Base-by-base conservation (phyloP, 2,113 vertebrate genomes). In the Paracanthobrama guichenoti region DNA sequence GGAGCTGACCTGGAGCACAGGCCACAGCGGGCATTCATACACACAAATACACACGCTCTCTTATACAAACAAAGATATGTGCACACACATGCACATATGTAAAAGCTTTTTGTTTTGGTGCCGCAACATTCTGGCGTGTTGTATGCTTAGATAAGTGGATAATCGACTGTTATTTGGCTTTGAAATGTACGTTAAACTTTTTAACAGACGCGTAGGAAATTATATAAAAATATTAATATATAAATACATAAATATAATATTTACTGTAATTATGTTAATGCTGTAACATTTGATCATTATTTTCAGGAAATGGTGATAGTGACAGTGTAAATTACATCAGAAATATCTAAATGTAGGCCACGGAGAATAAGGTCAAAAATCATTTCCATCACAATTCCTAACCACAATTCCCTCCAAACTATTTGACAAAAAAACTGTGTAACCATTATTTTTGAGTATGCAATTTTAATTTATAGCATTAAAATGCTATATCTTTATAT, bases 31-130 rank as follows among this genome's bases (percentile, higher is more conserved):
- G 39, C 72, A 71, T 66, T 66, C 50, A 66, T 35, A 69, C 46
- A 75, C 28, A 84, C 79, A 28, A 76, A 24, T 50, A 81, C 86
- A 82, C 82, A 82, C 18, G 53, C 53, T 55, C 53, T 55, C 18
- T 55, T 55, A 22, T 55, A 55, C 86, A 59, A 69, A 82, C 83
- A 90, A 82, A 91, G 88, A 90, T 44, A 73, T 59, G 24, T 57
- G 31, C 48, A 55, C 31, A 48, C 81, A 82, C 81, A 59, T 59
- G 39, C 35, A 82, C 53, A 82, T 28, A 83, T 31, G 18, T 46
- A 48, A 75, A 60, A 75, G 57, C 42, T 16, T 22, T 75, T 66
- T 67, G 62, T 67, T 50, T 67, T 22, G 59, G 44, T 67, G 26
- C 18, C 5, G 26, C 26, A 35, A 6, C 28, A 48, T 73, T 24